Conservation (phyloP, 2,888 invertebrate genomes). For the Slavum lentiscoides region DNA sequence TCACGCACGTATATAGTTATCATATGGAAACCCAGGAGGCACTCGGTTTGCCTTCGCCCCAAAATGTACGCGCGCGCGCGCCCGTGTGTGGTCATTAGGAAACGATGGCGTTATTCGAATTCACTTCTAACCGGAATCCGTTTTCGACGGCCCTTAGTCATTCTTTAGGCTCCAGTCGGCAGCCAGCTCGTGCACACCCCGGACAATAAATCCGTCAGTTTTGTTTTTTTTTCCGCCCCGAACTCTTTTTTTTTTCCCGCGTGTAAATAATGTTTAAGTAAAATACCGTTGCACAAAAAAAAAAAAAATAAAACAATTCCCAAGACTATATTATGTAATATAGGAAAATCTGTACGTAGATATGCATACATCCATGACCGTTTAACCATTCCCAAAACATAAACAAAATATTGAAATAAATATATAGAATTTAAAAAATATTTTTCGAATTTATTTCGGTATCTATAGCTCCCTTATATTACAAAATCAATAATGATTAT, state of each 20-base stretch:
- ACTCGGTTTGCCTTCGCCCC: neutral
- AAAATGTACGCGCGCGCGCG: neutral
- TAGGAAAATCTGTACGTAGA: too few relatives aligned
- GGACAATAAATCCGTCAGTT: constrained; percentile 38
- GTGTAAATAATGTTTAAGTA: constrained; percentile 27
- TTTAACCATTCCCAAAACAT: too few relatives aligned
- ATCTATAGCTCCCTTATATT: too few relatives aligned
- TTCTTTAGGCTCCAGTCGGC: constrained; percentile 25
- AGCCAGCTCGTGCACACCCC: neutral
- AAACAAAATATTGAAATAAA: too few relatives aligned
- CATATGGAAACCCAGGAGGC: neutral
- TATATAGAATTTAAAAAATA: too few relatives aligned
- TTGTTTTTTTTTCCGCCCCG: constrained; percentile 4
- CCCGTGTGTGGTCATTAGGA: constrained; percentile 40
- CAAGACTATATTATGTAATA: constrained; percentile 1
- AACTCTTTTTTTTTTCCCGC: neutral
- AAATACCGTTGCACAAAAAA: neutral
- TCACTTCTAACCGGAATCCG: constrained; percentile 41
- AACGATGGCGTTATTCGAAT: constrained; percentile 46
- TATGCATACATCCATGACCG: too few relatives aligned
- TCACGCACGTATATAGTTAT: constrained; percentile 47
- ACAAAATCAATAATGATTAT: too few relatives aligned
- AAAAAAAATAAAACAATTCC: neutral
- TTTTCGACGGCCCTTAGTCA: constrained; percentile 35
- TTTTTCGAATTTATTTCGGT: too few relatives aligned